Base-by-base conservation (phyloP, 2,113 vertebrate genomes). In the Osmerus mordax region DNA sequence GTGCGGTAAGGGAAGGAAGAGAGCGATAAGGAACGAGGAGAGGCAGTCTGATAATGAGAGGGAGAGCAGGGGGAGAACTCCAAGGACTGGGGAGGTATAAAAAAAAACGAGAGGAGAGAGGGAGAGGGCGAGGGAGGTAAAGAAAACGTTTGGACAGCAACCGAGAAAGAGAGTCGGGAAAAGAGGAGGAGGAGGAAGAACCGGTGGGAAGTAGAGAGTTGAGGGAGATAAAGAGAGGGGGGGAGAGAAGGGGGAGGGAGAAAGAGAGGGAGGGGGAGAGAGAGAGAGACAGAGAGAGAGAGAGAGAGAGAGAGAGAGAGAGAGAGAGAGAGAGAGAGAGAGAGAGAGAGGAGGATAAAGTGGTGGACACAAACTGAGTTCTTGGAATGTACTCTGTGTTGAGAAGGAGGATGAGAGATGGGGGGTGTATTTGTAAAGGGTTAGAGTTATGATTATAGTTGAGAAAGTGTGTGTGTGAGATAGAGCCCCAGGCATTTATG, bases 301-400 rank as follows among this genome's bases (percentile, higher is more conserved):
- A n/a, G n/a, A n/a, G n/a, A n/a, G n/a, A n/a, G n/a, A n/a, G n/a
- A n/a, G n/a, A n/a, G n/a, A n/a, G n/a, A n/a, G n/a, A n/a, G n/a
- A n/a, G n/a, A n/a, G n/a, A n/a, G n/a, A n/a, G n/a, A 23, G 21
- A 23, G 21, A 23, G 21, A 23, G 21, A 23, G 21, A 23, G 21
- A 23, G 21, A 23, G 21, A 23, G 51, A 25, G 71, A n/a, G 51
- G 28, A 52, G 14, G 51, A n/a, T 7, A 25, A 41, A 66, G 56
- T 15, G n/a, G 54, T 16, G 53, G 15, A 36, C 28, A 84, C 79
- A 72, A 13, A 54, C 81, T 60, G 85, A 81, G 78, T 85, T 89
- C 80, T 73, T 59, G 80, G 86, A 87, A 87, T 85, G 83, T 84
- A 13, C 78, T 52, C 58, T 47, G 14, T 59, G 21, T 63, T 78